Conservation (phyloP, 2,113 vertebrate genomes). For the Lucifuga dentata region DNA sequence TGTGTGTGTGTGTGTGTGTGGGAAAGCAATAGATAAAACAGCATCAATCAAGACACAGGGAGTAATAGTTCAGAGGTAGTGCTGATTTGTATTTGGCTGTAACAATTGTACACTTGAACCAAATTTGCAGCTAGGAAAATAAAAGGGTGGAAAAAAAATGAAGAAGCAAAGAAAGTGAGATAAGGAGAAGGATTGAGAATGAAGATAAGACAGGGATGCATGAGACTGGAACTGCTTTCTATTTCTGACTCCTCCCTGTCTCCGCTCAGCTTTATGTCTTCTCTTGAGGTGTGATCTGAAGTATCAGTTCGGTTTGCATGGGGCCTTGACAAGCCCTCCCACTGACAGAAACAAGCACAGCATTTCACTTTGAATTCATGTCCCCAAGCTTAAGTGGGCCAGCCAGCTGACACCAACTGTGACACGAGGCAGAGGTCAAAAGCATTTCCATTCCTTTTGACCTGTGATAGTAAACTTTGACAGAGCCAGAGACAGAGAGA, state of each 20-base stretch:
- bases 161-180: constrained; percentile 23
- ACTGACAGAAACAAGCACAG: background rate
- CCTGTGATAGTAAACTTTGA: background rate
- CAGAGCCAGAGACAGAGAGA: background rate
- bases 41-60: constrained; percentile 52
- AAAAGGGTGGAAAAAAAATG: background rate
- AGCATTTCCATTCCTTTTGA: constrained; percentile 4
- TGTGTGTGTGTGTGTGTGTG: constrained; percentile 44
- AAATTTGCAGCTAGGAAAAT: constrained; percentile 16
- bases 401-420: background rate
- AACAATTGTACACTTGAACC: constrained; percentile 44
- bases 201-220: constrained; percentile 32
- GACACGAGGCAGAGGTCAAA: background rate
- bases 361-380: background rate
- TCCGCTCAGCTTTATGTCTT: background rate
- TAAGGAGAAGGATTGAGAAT: constrained; percentile 43
- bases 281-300: background rate
- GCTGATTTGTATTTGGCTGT: constrained; percentile 43
- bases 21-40: constrained; percentile 56
- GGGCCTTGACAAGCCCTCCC: background rate
- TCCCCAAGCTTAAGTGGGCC: background rate
- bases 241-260: background rate
- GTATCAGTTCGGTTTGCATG: background rate
- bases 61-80: constrained; percentile 33
- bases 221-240: constrained; percentile 26